Evolutionary conservation across 1,140 invertebrate species (phyloP), one percentile per base, ranked within the genome.

Genomic region (Panonychus citri): DNA sequence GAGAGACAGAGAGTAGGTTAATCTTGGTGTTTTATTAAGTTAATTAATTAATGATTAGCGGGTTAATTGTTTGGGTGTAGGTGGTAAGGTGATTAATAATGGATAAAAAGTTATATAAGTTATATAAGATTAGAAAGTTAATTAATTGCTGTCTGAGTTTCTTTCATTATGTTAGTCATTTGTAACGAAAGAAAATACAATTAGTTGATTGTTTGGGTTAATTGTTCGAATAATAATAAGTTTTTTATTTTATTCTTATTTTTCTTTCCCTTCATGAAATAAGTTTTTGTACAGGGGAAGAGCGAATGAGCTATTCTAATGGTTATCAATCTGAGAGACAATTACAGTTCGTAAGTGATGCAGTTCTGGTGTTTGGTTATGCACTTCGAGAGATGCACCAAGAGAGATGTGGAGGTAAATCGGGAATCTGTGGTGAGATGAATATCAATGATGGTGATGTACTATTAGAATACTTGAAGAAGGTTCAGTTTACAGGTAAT

Each of bases 271-370:
- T 55, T 48, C 30, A n/a, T 12, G n/a, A 26, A 30, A 21, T 10
- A 17, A 60, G 57, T 26, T 50, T 28, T 48, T 60, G 59, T 49
- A 55, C 56, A 0, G 79, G 78, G 0, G 70, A 74, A 26, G 83
- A 87, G 64, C 72, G 75, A 12, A 75, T 88, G 1, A 79, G 76
- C 8, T 34, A 58, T 0, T 72, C 82, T 48, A 81, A 83, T 62
- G 66, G 64, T 4, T 64, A 88, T 80, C 0, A 80, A 79, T 56
- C 87, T 62, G 87, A 91, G 68, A 78, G 81, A 62, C 87, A 91
- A 65, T 70, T 91, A 42, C 87, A 91, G 68, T 91, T 90, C 67
- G 86, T 91, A 26, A 85, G 82, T 27, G 86, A 91, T 68, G 85
- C 87, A 25, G 85, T 90, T 0, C 79, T 89, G 78, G 83, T 84